phyloP scores from a whole-genome alignment of 1,140 invertebrate genomes.

The Trypoxylus dichotomus region DNA sequence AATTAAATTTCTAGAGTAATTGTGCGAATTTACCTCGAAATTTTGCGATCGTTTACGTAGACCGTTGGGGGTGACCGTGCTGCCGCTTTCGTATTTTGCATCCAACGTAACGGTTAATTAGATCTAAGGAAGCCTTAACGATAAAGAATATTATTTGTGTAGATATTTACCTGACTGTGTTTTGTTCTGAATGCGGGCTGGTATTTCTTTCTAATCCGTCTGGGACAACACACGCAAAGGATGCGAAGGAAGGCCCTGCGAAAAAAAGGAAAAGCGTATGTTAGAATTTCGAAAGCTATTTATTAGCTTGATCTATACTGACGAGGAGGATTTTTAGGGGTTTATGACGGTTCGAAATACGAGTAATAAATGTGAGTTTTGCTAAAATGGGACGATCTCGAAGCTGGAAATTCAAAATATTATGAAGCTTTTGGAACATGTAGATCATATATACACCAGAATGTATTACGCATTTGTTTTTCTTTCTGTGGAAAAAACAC shows the following conservation, averaged over 20 bases:
- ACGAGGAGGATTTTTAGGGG: neutral
- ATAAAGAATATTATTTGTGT: neutral
- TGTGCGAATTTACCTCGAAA: neutral
- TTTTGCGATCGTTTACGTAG: neutral
- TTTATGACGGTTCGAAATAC: neutral
- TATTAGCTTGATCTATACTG: neutral
- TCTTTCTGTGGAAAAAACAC: too few relatives aligned
- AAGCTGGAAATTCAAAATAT: too few relatives aligned
- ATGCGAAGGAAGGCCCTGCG: conserved; percentile 80
- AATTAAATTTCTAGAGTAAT: conserved; percentile 11
- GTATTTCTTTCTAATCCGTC: conserved; percentile 73
- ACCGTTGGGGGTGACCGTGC: neutral
- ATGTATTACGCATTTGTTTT: too few relatives aligned
- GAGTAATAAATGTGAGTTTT: too few relatives aligned
- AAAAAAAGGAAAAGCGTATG: conserved; percentile 49
- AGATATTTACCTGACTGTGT: conserved; percentile 73
- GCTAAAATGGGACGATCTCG: too few relatives aligned
- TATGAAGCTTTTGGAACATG: too few relatives aligned
- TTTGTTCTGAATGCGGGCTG: conserved; percentile 77
- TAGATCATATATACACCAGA: too few relatives aligned
- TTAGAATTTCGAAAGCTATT: neutral
- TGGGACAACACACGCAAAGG: conserved; percentile 77
- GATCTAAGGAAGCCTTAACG: neutral
- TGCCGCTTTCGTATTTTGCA: neutral
- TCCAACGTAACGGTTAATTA: neutral